Evolutionary conservation across 2,113 vertebrate species (phyloP).

Genomic region (Spizaetus ornatus): DNA sequence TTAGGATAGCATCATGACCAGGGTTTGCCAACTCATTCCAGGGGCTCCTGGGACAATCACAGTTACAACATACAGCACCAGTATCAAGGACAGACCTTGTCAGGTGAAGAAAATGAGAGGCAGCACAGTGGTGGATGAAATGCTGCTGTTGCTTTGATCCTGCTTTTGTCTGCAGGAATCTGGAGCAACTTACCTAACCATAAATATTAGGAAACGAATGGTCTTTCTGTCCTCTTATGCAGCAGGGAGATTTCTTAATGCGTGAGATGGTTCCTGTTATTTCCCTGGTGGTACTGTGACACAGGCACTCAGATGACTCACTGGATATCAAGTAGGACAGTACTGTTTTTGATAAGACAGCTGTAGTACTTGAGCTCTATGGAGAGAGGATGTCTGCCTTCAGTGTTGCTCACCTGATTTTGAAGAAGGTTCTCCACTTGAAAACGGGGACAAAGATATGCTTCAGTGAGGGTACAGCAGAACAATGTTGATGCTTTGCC

Average conservation of each 20-base stretch:
- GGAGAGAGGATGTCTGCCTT: neutral
- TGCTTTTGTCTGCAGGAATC: neutral
- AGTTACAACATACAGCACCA: neutral
- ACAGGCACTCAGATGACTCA: neutral
- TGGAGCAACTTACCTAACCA: neutral
- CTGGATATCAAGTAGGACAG: neutral
- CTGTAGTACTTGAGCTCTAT: neutral
- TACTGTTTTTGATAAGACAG: neutral
- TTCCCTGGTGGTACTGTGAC: neutral
- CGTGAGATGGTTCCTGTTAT: neutral
- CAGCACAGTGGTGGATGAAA: neutral
- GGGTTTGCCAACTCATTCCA: neutral
- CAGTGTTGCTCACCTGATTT: neutral
- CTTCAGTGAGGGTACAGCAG: neutral
- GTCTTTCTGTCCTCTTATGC: neutral
- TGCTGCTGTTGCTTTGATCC: neutral
- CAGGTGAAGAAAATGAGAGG: neutral
- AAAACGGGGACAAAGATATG: neutral
- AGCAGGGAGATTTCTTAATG: neutral
- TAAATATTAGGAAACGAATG: neutral
- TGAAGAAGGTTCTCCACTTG: neutral
- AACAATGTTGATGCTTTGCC: neutral
- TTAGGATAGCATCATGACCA: neutral
- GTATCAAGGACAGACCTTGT: neutral
- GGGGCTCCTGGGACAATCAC: neutral